phyloP scores from a whole-genome alignment of 2,888 invertebrate genomes.

The Abrostola triplasia region DNA sequence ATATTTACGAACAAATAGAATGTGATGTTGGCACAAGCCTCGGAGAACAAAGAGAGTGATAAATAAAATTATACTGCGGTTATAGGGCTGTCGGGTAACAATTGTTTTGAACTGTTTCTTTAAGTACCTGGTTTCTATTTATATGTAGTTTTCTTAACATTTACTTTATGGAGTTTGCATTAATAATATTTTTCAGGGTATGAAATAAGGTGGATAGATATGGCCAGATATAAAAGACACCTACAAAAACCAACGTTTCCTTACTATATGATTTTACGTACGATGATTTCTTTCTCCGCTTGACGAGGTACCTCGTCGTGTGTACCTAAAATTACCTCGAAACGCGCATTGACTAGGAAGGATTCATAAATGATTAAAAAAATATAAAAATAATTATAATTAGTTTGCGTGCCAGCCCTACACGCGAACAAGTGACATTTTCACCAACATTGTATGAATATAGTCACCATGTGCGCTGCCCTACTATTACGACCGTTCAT shows the following conservation, averaged over 20 bases:
- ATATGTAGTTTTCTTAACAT: neutral
- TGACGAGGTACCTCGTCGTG: too few relatives aligned
- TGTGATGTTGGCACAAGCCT: conserved; percentile 71
- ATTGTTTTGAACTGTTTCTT: conserved; percentile 10
- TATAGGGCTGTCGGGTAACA: conserved; percentile 48
- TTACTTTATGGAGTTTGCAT: too few relatives aligned
- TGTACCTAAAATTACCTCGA: too few relatives aligned
- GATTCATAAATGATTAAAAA: too few relatives aligned
- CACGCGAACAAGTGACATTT: conserved; percentile 60
- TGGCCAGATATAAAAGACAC: too few relatives aligned
- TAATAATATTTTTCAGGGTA: too few relatives aligned
- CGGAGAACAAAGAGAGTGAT: conserved; percentile 73
- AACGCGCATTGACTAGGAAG: too few relatives aligned
- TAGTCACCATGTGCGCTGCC: conserved; percentile 63
- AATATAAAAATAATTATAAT: too few relatives aligned
- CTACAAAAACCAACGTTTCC: too few relatives aligned
- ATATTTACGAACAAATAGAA: conserved; percentile 71
- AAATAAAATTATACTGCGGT: conserved; percentile 70
- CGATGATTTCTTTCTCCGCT: too few relatives aligned
- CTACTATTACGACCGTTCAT: conserved; percentile 26
- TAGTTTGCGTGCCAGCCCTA: conserved; percentile 32
- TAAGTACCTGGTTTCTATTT: neutral
- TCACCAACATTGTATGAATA: conserved; percentile 67
- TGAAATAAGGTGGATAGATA: too few relatives aligned
- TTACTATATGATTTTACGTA: too few relatives aligned